Evolutionary conservation across 2,888 invertebrate genomes (phyloP), one percentile per base, ranked within the genome.

Genomic region (Callosobruchus maculatus): DNA sequence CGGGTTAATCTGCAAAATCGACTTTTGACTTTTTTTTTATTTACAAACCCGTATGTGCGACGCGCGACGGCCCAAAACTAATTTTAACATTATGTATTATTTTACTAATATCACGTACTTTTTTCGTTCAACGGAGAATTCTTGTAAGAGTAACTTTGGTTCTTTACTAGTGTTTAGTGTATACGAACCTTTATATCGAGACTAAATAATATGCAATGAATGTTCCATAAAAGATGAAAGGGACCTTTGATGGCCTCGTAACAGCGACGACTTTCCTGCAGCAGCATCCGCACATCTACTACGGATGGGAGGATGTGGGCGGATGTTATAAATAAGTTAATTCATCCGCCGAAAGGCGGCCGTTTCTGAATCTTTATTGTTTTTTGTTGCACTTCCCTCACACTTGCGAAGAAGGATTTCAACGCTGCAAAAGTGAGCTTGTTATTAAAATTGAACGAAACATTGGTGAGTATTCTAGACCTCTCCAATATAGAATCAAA

Each of bases 311-410:
- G 26, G 26, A 70, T 78, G 81, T 82, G 74, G 82, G 82, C 74
- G 82, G 81, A 77, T 80, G 83, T 82, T 83, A 83, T 83, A 83
- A 83, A 83, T 83, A 83, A 78, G 80, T 81, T 82, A 81, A 83
- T 82, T 83, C 81, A 81, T 80, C 77, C 77, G 77, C 74, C 81
- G 82, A 80, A 80, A 82, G 82, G 81, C 81, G 78, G 78, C 79
- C 82, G 84, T 84, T 85, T 85, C 84, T 84, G 85, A 49, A 49
- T 49, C 18, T 13, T 13, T 18, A 13, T 49, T 1, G 4, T 49
- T 49, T 49, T 49, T 49, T 13, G 49, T 13, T 49, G 49, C 49
- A 7, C 18, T 49, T 49, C 18, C 13, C 49, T 49, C 18, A 18
- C 13, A 18, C 49, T 18, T 5, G 49, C 13, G 13, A 49, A 18